A percentile compares a stretch with the other conserved stretches of the same genome.
Conservation (phyloP, 2,797 vertebrate genomes). For the Acomys russatus region DNA sequence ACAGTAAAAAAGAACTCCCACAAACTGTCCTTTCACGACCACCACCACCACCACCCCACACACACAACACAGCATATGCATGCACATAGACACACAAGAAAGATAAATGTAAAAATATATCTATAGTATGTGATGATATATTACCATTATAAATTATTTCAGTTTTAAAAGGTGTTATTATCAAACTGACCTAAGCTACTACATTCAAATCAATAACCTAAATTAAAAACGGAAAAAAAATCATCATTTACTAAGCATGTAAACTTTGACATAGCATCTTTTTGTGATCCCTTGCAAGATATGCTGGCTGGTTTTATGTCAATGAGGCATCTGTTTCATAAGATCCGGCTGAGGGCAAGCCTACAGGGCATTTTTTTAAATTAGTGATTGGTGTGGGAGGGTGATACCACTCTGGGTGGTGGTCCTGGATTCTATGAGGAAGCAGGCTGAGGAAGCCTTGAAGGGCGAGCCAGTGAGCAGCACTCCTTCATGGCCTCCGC, state of each 20-base stretch:
- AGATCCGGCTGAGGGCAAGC: not conserved
- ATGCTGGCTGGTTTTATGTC: not conserved
- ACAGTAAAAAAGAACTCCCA: not conserved
- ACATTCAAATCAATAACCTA: constrained; percentile 29
- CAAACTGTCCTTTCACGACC: not conserved
- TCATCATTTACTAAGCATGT: not conserved
- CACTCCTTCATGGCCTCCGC: not conserved
- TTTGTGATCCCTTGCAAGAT: not conserved
- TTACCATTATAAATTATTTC: not conserved
- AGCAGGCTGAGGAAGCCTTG: not conserved
- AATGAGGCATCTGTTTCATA: not conserved
- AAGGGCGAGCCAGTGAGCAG: not conserved
- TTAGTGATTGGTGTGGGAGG: not conserved
- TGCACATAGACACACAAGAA: not conserved
- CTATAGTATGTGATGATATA: not conserved
- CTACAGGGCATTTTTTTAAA: not conserved
- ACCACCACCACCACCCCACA: not conserved
- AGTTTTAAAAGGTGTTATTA: not conserved
- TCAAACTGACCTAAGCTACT: constrained; percentile 40
- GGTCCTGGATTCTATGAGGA: not conserved
- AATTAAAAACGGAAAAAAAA: constrained; percentile 22
- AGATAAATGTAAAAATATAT: not conserved
- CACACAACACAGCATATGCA: not conserved
- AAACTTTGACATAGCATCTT: not conserved
- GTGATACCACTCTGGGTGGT: not conserved